Evolutionary conservation across 2,888 invertebrate genomes (phyloP).

Genomic region (Ferrisia virgata): DNA sequence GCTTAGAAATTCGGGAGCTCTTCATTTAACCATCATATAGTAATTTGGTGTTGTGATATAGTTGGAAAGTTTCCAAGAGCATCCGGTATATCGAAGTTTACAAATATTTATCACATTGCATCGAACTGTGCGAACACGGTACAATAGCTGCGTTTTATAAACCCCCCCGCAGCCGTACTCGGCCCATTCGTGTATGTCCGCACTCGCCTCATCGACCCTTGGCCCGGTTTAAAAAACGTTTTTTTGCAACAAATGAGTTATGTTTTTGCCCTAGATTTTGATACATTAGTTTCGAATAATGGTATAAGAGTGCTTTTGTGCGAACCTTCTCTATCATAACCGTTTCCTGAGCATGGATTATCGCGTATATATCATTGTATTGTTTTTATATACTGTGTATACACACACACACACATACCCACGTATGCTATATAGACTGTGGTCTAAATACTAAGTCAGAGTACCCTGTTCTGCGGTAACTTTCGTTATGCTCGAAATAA

Average conservation of each 20-base stretch:
- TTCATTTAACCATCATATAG: neutral
- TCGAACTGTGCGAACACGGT: neutral
- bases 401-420: too few relatives aligned
- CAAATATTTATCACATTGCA: slow-evolving; percentile 28
- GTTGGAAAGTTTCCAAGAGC: neutral
- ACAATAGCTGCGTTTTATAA: slow-evolving; percentile 8
- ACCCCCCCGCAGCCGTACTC: neutral
- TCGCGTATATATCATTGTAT: neutral
- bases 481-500: too few relatives aligned
- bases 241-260: slow-evolving; percentile 19
- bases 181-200: neutral
- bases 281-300: slow-evolving; percentile 5
- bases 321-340: neutral
- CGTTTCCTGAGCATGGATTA: neutral
- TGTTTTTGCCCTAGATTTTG: slow-evolving; percentile 23
- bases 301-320: neutral
- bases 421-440: neutral
- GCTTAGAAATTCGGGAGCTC: slow-evolving; percentile 2
- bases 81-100: slow-evolving; percentile 28
- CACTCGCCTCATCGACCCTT: neutral
- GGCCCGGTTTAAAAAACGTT: neutral
- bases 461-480: neutral
- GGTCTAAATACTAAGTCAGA: too few relatives aligned
- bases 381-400: neutral
- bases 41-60: neutral